phyloP scores from a whole-genome alignment of 2,888 invertebrate genomes.

The Pollenia angustigena region DNA sequence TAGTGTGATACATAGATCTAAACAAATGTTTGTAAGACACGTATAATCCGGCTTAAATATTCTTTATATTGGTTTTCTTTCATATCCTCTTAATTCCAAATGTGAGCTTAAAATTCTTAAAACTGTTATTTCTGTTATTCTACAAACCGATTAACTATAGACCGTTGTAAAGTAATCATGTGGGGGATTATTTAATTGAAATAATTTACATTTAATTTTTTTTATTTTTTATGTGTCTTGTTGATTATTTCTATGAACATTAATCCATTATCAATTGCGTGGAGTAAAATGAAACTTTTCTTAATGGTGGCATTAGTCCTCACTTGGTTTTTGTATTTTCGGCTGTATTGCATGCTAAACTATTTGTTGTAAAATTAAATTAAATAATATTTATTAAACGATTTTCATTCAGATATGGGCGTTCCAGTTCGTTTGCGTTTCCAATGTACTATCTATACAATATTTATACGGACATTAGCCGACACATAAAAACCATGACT shows the following conservation, averaged over 20 bases:
- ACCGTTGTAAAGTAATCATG: slow-evolving; percentile 1
- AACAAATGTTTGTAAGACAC: neutral
- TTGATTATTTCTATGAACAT: neutral
- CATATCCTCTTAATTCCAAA: neutral
- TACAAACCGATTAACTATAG: neutral
- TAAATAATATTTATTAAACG: slow-evolving; percentile 28
- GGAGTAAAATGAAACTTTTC: neutral
- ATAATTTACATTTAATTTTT: slow-evolving; percentile 8
- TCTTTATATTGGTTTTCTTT: neutral
- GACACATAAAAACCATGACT: neutral
- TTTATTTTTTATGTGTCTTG: neutral
- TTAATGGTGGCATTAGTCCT: neutral
- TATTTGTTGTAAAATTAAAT: neutral
- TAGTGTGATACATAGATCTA: too few species aligned
- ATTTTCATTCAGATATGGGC: slow-evolving; percentile 25
- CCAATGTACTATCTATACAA: neutral
- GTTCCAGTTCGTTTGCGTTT: slow-evolving; percentile 5
- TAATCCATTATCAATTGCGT: neutral
- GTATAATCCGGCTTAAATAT: neutral
- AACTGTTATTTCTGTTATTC: neutral
- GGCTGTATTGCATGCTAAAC: neutral
- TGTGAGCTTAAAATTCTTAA: neutral
- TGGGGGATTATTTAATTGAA: slow-evolving; percentile 43
- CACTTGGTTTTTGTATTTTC: neutral
- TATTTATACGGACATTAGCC: slow-evolving; percentile 4